Evolutionary conservation across 2,113 vertebrate species (phyloP).

Genomic region (Xenopus borealis): DNA sequence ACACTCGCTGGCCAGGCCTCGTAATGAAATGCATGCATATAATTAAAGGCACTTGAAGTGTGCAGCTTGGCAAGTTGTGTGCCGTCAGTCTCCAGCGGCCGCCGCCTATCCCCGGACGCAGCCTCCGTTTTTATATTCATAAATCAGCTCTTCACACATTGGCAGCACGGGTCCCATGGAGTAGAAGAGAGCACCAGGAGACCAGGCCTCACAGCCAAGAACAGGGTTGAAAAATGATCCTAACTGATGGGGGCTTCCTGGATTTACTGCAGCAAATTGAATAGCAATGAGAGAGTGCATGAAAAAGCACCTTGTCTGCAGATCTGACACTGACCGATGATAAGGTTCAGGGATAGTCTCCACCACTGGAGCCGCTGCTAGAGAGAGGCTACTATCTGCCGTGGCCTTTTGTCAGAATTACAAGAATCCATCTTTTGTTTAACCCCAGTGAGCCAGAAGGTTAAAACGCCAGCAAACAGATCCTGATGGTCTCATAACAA

Average conservation of each 20-base stretch:
- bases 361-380: too few species aligned
- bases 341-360: conserved; percentile 61
- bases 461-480: too few species aligned
- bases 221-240: conserved; percentile 70
- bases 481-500: too few species aligned
- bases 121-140: conserved; percentile 64
- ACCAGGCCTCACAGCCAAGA: conserved; percentile 58
- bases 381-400: neutral
- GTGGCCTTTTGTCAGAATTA: too few species aligned
- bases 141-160: conserved; percentile 67
- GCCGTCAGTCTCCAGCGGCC: conserved; percentile 69
- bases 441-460: too few species aligned
- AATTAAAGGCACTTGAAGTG: conserved; percentile 71
- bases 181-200: conserved; percentile 56
- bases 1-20: conserved; percentile 74
- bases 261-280: conserved; percentile 72
- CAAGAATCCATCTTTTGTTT: too few species aligned
- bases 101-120: conserved; percentile 55
- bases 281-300: conserved; percentile 82
- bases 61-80: conserved; percentile 49
- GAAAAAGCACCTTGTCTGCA: conserved; percentile 84
- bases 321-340: conserved; percentile 84
- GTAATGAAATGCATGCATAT: conserved; percentile 86
- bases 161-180: conserved; percentile 58
- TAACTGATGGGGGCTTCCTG: conserved; percentile 53